These are phyloP conservation scores for Nudaria mundana DNA, from an alignment of 2,888 invertebrate genomes.

Conservation along the genomic window DNA sequence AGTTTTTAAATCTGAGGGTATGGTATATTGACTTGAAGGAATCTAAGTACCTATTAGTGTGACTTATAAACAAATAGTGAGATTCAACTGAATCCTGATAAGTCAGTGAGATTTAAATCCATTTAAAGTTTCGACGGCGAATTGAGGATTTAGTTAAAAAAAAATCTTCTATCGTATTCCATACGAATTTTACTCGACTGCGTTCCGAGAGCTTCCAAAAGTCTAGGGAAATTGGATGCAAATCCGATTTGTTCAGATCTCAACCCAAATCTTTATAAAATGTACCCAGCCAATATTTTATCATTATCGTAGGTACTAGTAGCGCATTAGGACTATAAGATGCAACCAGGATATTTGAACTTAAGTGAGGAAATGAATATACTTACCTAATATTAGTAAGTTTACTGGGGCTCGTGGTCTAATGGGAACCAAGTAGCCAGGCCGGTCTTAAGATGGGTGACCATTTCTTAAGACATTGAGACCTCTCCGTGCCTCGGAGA, in stretches of 20 bases:
- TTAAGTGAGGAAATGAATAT: too few species aligned
- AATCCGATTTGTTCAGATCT: slow-evolving; percentile 72
- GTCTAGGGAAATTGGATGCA: slow-evolving; percentile 74
- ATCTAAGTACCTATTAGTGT: too few species aligned
- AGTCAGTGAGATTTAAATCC: slow-evolving; percentile 60
- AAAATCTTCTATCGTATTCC: slow-evolving; percentile 56
- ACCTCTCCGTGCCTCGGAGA: too few species aligned
- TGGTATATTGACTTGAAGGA: too few species aligned
- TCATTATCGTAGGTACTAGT: slow-evolving; percentile 17
- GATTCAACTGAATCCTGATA: slow-evolving; percentile 52
- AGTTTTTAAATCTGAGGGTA: too few species aligned
- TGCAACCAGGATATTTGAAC: too few species aligned
- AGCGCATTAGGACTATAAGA: too few species aligned
- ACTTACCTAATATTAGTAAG: too few species aligned
- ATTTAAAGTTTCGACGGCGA: slow-evolving; percentile 53
- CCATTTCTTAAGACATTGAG: too few species aligned
- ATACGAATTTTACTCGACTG: slow-evolving; percentile 55
- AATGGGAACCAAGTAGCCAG: too few species aligned
- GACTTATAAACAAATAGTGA: slow-evolving; percentile 28
- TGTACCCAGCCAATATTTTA: slow-evolving; percentile 45
- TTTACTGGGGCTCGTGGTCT: too few species aligned
- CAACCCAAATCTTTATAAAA: slow-evolving; percentile 52
- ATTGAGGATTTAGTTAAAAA: slow-evolving; percentile 50
- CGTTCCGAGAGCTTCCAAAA: slow-evolving; percentile 60
- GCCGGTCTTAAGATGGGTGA: too few species aligned